Percentiles rank a stretch among this genome's conserved stretches.
These are phyloP conservation scores for mouse (Mus musculus) DNA, from an alignment of 2,113 vertebrate genomes.

Conservation along the genomic window DNA sequence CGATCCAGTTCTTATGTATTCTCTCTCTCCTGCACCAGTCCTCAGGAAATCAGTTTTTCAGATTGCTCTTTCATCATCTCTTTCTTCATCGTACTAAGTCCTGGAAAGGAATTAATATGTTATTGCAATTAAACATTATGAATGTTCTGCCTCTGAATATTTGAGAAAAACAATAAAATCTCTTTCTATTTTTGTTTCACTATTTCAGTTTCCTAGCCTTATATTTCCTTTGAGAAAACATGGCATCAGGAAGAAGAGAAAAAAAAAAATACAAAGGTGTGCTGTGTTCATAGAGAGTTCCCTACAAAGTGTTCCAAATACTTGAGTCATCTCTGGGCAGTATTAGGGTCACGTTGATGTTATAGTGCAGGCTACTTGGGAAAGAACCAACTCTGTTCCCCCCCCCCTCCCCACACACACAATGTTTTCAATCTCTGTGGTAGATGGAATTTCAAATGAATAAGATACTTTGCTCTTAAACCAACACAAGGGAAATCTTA, in stretches of 20 bases:
- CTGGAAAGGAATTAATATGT: conserved; percentile 36
- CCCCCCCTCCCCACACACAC: no score
- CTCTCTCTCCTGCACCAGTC: not conserved
- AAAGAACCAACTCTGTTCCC: conserved; percentile 19
- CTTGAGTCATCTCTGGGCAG: not conserved
- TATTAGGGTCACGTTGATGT: conserved; percentile 38
- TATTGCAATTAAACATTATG: conserved; percentile 27
- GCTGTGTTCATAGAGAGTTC: not conserved
- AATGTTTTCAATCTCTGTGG: conserved; percentile 54
- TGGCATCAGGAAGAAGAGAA: not conserved
- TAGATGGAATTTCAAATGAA: conserved; percentile 69
- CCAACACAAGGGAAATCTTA: conserved; percentile 26
- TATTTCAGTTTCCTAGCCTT: not conserved
- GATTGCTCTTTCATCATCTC: conserved; percentile 44
- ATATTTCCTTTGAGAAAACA: conserved; percentile 40
- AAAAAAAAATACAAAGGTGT: not conserved
- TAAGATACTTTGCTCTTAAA: conserved; percentile 66
- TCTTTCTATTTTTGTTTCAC: conserved; percentile 18
- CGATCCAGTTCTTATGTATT: not conserved
- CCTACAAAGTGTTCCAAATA: not conserved
- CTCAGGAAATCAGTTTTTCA: conserved; percentile 45
- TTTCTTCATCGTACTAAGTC: not conserved
- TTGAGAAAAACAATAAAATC: conserved; percentile 27
- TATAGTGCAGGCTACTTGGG: conserved; percentile 48
- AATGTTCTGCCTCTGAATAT: not conserved